Conservation (phyloP, 2,888 invertebrate species). For the Cotesia congregata region DNA sequence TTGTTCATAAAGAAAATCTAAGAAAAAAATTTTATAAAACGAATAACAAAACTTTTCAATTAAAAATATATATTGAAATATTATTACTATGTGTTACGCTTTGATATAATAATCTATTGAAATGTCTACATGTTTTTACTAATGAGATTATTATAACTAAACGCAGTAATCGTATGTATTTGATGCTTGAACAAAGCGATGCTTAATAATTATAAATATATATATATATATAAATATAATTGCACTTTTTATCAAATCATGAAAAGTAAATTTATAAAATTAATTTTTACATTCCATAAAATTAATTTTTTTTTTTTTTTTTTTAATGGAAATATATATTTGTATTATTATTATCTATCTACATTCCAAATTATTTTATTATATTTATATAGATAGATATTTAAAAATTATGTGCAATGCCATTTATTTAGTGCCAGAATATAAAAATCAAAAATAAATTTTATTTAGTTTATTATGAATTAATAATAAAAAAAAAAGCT, state of each 20-base stretch:
- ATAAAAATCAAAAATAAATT: not conserved
- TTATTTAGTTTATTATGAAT: constrained; percentile 27
- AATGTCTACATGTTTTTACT: constrained; percentile 56
- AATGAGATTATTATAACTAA: constrained; percentile 47
- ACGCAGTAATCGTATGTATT: constrained; percentile 39
- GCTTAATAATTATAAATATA: constrained; percentile 26
- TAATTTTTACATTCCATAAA: no score
- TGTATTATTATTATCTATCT: not conserved
- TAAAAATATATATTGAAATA: constrained; percentile 42
- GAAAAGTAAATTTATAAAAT: not conserved
- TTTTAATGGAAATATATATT: no score
- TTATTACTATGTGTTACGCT: constrained; percentile 68
- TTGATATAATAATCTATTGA: constrained; percentile 57
- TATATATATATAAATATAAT: constrained; percentile 28
- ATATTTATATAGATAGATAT: constrained; percentile 6
- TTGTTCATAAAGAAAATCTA: not conserved
- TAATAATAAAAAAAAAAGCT: constrained; percentile 8
- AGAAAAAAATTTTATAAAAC: not conserved
- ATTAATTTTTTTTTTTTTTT: no score
- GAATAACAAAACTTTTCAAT: constrained; percentile 33
- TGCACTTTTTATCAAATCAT: not conserved
- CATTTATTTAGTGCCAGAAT: not conserved
- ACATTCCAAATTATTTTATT: constrained; percentile 25
- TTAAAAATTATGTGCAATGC: not conserved
- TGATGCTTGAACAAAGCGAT: constrained; percentile 40